Evolutionary conservation across 2,797 vertebrate genomes (phyloP).

Genomic region (Sebastolobus alascanus): DNA sequence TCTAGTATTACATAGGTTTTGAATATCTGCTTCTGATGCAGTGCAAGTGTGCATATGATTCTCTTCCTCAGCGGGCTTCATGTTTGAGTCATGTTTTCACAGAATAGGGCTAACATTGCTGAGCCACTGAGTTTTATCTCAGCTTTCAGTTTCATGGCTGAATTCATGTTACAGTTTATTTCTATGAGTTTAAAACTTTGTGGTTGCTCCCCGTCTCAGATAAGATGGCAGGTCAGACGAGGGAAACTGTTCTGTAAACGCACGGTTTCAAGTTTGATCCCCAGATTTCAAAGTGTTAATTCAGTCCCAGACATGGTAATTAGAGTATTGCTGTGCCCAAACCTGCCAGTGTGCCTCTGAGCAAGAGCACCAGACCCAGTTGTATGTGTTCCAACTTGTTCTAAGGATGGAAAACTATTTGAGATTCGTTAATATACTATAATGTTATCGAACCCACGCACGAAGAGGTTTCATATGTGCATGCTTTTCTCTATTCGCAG

Average conservation of each 20-base stretch:
- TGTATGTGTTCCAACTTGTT: conserved; percentile 11
- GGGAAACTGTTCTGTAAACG: not conserved
- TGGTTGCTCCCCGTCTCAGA: not conserved
- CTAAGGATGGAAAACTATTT: not conserved
- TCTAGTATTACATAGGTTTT: not conserved
- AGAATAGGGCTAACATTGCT: not conserved
- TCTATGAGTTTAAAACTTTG: not conserved
- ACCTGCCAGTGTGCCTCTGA: conserved; percentile 7
- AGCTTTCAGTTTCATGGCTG: conserved; percentile 7
- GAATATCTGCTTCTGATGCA: not conserved
- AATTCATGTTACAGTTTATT: not conserved
- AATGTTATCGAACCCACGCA: not conserved
- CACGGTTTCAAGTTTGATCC: not conserved
- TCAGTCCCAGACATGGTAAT: not conserved
- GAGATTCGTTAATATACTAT: not conserved
- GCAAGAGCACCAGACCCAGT: not conserved
- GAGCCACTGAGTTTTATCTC: conserved; percentile 6
- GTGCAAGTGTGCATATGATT: not conserved
- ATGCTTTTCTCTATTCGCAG: conserved; percentile 66
- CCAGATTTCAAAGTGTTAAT: not conserved
- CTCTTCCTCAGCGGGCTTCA: not conserved
- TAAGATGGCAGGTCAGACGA: not conserved
- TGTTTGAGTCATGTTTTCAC: conserved; percentile 2
- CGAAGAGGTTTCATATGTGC: not conserved
- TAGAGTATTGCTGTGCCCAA: not conserved